Percentiles rank a stretch among this genome's conserved stretches.
Conservation (phyloP, 2,888 invertebrate species). For the Lochmaea crataegi region DNA sequence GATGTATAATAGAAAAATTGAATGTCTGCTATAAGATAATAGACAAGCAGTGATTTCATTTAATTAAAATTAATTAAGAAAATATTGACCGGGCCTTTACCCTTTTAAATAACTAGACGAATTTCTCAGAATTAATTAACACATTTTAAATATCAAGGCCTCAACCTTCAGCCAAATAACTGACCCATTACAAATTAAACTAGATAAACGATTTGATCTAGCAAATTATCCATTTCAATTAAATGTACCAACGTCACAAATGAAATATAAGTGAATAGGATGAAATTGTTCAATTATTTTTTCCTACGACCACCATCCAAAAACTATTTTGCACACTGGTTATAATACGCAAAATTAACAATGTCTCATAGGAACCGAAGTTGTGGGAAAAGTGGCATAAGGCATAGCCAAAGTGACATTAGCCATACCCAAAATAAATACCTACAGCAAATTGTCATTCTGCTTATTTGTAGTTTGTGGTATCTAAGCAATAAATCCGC, state of each 20-base stretch:
- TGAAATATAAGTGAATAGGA: neutral
- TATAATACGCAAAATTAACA: no score
- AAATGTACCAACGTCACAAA: neutral
- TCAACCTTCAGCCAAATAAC: slow-evolving; percentile 7
- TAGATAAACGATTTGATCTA: slow-evolving; percentile 7
- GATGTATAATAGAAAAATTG: neutral
- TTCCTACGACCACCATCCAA: no score
- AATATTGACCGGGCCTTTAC: slow-evolving; percentile 5
- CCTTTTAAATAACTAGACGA: slow-evolving; percentile 12
- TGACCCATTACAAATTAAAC: neutral
- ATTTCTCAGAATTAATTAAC: slow-evolving; percentile 14
- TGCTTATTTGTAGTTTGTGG: no score
- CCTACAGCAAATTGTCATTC: no score
- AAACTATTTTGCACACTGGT: no score
- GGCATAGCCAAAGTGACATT: no score
- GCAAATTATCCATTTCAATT: neutral
- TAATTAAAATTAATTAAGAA: slow-evolving; percentile 1
- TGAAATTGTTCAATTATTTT: neutral
- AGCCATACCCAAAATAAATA: no score
- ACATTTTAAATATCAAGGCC: slow-evolving; percentile 10
- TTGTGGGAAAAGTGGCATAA: no score
- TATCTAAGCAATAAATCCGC: no score
- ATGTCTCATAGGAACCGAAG: no score
- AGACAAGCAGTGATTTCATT: slow-evolving; percentile 5
- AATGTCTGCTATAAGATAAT: neutral